Base-by-base conservation (phyloP, 2,113 vertebrate genomes). In the Silurus asotus region DNA sequence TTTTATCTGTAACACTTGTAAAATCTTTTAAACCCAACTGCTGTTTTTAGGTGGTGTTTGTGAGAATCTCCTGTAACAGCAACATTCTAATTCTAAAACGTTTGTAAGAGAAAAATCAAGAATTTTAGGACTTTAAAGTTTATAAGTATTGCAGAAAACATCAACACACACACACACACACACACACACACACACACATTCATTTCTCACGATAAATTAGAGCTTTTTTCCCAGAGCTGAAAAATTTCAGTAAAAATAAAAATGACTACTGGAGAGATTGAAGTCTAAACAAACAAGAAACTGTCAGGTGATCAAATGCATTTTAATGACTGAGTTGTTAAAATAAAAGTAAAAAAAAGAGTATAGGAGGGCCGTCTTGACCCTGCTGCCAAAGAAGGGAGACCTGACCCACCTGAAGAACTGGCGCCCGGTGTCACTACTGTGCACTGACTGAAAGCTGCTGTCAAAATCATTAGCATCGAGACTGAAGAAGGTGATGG, bases 251-350 rank as follows among this genome's bases (percentile, higher is more conserved):
- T 67, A 8, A 53, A 83, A 37, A 72, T 48, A 49, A 74, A 75
- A 20, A 55, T 84, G 8, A 70, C 48, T 74, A 3, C 2, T 61
- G 55, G 5, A 48, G 11, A 11, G 11, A 6, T 37, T 56, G 48
- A 65, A 37, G 19, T 56, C 64, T 78, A 9, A 65, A 25, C 37
- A 49, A 37, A 62, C 62, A 89, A 81, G 84, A 64, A 85, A 70
- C 84, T 85, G 83, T 85, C 70, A 67, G 72, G 45, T 58, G 49
- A 77, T 53, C 15, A 48, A 76, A 80, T 77, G 28, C 58, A 82
- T 37, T 72, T 78, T 82, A 62, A 58, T 74, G 48, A 86, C 37
- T 85, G 64, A 85, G 51, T 82, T 65, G 2, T 37, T 37, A 37
- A 37, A 37, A 37, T 37, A 37, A 37, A 37, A 37, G n/a, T 2